A percentile compares a stretch with the other conserved stretches of the same genome.
Evolutionary conservation across 2,888 invertebrate genomes (phyloP).

Genomic region (Amiota mariae): DNA sequence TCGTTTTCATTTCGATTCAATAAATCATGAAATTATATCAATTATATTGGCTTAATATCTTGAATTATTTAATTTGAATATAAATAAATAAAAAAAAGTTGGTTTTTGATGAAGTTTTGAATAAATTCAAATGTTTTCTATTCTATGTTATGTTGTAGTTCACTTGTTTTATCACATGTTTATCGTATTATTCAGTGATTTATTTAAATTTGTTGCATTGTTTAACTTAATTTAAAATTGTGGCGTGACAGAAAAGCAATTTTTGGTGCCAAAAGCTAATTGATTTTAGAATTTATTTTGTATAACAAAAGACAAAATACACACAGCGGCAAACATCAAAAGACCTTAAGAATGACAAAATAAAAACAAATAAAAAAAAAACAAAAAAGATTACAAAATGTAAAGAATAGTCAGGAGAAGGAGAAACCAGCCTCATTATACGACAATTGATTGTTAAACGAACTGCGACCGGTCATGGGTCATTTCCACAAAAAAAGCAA

Average conservation of each 20-base stretch:
- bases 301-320: conserved; percentile 42
- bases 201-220: neutral
- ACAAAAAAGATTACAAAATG: neutral
- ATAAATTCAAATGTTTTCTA: neutral
- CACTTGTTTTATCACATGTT: neutral
- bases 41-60: no score
- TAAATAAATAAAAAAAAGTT: no score
- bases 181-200: neutral
- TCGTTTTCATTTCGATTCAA: no score
- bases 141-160: neutral
- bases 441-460: conserved; percentile 72
- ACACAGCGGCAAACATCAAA: conserved; percentile 30
- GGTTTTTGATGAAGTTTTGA: no score
- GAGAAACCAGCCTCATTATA: conserved; percentile 66
- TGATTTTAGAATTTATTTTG: conserved; percentile 71
- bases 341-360: conserved; percentile 1
- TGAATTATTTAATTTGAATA: neutral
- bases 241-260: conserved; percentile 66
- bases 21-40: no score
- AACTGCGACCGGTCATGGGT: conserved; percentile 68
- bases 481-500: conserved; percentile 53
- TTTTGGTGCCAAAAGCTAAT: conserved; percentile 70
- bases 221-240: conserved; percentile 16
- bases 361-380: neutral
- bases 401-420: neutral